Percentiles rank a stretch among this genome's conserved stretches.
Evolutionary conservation across 2,113 vertebrate species (phyloP).

Genomic region (Bos indicus): DNA sequence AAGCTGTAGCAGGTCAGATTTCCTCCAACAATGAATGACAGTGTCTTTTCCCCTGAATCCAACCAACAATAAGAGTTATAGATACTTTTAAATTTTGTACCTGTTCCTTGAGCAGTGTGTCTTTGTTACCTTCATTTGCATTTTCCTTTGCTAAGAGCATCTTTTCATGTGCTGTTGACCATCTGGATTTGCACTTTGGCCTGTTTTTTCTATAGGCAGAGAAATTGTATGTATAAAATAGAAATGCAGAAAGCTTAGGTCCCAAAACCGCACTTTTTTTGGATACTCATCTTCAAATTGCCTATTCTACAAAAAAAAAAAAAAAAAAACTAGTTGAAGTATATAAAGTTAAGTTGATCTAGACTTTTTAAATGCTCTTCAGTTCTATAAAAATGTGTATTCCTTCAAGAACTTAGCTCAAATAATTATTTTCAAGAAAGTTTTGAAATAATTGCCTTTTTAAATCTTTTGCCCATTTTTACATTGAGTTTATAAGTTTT

Average conservation of each 20-base stretch:
- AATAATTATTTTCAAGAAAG: conserved; percentile 13
- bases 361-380: conserved; percentile 1
- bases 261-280: not conserved
- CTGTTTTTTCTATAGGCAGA: conserved; percentile 39
- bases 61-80: conserved; percentile 11
- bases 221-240: conserved; percentile 23
- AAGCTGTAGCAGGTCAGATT: conserved; percentile 52
- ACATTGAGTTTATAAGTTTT: conserved; percentile 24
- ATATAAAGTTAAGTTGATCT: conserved; percentile 13
- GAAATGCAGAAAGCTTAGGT: conserved; percentile 5
- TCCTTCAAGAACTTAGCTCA: conserved; percentile 27
- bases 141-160: conserved; percentile 44
- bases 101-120: conserved; percentile 23
- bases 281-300: conserved; percentile 26
- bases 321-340: not conserved
- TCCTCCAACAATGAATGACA: conserved; percentile 45
- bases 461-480: conserved; percentile 36
- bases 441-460: conserved; percentile 36
- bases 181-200: conserved; percentile 27
- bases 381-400: not conserved
- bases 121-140: conserved; percentile 5
- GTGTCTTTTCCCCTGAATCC: conserved; percentile 5
- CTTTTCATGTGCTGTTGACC: conserved; percentile 23
- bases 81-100: conserved; percentile 26
- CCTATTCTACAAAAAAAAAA: not conserved